These are phyloP conservation scores for Tyrannus savana DNA, from an alignment of 2,113 vertebrate species.

Conservation along the genomic window DNA sequence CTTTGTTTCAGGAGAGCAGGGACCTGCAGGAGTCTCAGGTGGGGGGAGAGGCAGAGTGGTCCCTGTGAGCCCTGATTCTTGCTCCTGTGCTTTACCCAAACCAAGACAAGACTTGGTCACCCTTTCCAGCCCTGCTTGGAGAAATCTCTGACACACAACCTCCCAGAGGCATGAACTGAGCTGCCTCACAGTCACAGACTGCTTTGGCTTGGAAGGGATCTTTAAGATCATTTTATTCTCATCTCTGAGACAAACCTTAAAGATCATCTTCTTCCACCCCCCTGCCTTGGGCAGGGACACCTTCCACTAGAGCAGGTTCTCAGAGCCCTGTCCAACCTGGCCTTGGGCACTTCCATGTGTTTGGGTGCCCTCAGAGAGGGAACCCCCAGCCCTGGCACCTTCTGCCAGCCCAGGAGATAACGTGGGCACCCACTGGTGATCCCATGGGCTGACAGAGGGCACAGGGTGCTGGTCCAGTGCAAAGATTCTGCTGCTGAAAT, in stretches of 20 bases:
- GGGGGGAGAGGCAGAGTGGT: not conserved
- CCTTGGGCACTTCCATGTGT: not conserved
- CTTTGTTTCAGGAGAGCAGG: not conserved
- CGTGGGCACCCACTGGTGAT: fast-evolving
- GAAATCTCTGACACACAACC: fast-evolving
- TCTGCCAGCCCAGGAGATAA: not conserved
- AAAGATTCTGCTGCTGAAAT: not conserved
- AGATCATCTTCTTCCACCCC: not conserved
- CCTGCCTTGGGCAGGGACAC: not conserved
- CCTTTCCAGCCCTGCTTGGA: not conserved
- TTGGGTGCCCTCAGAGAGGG: not conserved
- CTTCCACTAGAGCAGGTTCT: not conserved
- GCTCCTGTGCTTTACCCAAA: too few species aligned
- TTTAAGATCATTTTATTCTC: too few species aligned
- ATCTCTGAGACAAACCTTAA: too few species aligned
- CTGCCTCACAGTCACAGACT: not conserved
- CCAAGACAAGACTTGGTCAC: not conserved
- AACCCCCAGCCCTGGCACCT: not conserved
- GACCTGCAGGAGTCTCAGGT: not conserved
- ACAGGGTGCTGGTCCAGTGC: not conserved
- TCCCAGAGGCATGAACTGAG: not conserved
- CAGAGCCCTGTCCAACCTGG: fast-evolving
- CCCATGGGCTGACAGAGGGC: not conserved
- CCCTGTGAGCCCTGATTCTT: not conserved
- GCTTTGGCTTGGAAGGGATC: not conserved